Evolutionary conservation across 2,113 vertebrate genomes (phyloP), one percentile per base, ranked within the genome.

Genomic region (Sylvia atricapilla): DNA sequence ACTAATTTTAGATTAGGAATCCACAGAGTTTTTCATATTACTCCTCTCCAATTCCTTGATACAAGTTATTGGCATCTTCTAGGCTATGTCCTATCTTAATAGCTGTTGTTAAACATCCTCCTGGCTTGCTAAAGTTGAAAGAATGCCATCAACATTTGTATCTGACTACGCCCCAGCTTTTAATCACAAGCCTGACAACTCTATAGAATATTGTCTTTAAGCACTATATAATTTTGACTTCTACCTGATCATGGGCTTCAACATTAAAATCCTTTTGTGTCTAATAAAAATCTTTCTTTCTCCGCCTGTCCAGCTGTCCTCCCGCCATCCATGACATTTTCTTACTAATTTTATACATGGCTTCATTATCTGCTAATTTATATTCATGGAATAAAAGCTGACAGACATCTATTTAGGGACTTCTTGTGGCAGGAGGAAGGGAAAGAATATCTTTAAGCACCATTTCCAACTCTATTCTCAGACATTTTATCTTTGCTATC

Each of bases 331-430:
- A 73, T 60, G 28, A 64, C 15, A 87, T 82, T 79, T 89, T 53
- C 56, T 84, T 93, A 82, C 85, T 91, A 85, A 90, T 90, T 91
- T 96, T 82, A 89, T 53, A 82, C n/a, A 87, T 60, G 76, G 44
- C 81, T 95, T 95, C 81, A 89, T 93, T 93, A 95, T 70, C 84
- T 91, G 43, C 66, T 95, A 63, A 95, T 94, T 94, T 97, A 92
- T 94, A 95, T 95, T 95, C 52, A 95, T 73, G 41, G 25, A 79
- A 93, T 68, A 93, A 91, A 95, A 92, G n/a, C 77, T 89, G 77
- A 44, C 66, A 95, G 77, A 43, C 69, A 93, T 82, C 87, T 95
- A 91, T 89, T 96, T 89, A 89, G 44, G 77, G 64, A 92, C 75
- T 94, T 88, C 64, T 90, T 59, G 44, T 39, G 33, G 39, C 44